Conservation (phyloP, 2,113 vertebrate genomes). For the Azemiops feae region DNA sequence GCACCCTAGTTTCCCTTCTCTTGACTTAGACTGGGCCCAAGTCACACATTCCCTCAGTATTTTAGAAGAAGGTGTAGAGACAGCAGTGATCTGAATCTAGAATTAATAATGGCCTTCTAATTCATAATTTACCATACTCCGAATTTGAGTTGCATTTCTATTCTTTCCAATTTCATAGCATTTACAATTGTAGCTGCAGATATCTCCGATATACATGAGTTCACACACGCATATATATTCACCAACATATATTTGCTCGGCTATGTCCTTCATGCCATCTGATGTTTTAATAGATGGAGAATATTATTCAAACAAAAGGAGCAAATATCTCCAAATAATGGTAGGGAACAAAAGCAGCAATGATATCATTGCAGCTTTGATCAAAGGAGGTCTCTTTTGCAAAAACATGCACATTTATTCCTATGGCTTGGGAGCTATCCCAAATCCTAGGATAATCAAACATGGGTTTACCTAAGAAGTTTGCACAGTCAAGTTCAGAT, state of each 20-base stretch:
- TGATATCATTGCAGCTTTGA: neutral
- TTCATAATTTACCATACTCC: neutral
- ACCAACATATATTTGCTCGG: neutral
- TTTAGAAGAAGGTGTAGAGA: neutral
- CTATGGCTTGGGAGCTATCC: slow-evolving; percentile 9
- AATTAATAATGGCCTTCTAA: neutral
- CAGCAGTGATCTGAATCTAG: neutral
- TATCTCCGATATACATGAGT: neutral
- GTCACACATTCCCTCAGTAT: neutral
- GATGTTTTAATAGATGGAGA: neutral
- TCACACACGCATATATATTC: neutral
- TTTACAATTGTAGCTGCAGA: neutral
- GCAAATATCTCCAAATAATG: neutral
- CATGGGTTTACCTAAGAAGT: slow-evolving; percentile 1
- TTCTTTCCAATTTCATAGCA: neutral
- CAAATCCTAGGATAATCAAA: slow-evolving; percentile 2
- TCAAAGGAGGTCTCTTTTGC: neutral
- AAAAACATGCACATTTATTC: neutral
- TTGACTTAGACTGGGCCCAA: no score
- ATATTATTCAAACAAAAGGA: neutral
- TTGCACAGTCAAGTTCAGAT: neutral
- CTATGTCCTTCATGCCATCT: neutral
- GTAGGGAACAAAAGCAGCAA: neutral
- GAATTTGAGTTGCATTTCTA: neutral
- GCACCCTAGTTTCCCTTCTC: neutral